Conservation (phyloP, 2,888 invertebrate genomes). For the Agrenia bidenticulata region DNA sequence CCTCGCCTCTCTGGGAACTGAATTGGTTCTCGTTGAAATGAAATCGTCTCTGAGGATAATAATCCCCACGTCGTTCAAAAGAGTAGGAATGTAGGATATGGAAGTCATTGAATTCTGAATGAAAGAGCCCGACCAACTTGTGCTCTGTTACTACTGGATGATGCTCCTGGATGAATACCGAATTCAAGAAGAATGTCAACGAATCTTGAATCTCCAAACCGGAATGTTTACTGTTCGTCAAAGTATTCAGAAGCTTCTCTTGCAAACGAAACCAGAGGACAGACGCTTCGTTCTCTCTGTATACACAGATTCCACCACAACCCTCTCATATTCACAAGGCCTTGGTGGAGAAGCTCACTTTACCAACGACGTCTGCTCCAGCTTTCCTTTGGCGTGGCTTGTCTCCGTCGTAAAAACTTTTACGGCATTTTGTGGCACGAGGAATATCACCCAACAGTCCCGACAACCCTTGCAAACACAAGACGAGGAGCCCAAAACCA, state of each 20-base stretch:
- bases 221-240: constrained; percentile 8
- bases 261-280: too few species aligned
- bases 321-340: too few species aligned
- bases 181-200: constrained; percentile 14
- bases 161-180: background rate
- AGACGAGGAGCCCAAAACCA: too few species aligned
- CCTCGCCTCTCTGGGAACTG: too few species aligned
- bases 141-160: background rate
- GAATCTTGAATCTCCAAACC: constrained; percentile 8
- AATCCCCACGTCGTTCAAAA: background rate
- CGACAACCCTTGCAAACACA: too few species aligned
- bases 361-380: background rate
- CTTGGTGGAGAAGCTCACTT: background rate
- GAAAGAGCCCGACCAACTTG: constrained; percentile 2
- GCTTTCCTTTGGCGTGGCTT: background rate
- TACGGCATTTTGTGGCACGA: constrained; percentile 25
- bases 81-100: background rate
- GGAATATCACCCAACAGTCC: constrained; percentile 1
- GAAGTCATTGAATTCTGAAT: constrained; percentile 10
- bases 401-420: constrained; percentile 19
- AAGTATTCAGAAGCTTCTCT: constrained; percentile 2
- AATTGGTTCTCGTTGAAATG: too few species aligned
- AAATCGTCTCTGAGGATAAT: constrained; percentile 3
- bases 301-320: too few species aligned
- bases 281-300: too few species aligned